Evolutionary conservation across 2,888 invertebrate genomes (phyloP), one percentile per base, ranked within the genome.

Genomic region (Ametastegia equiseti): DNA sequence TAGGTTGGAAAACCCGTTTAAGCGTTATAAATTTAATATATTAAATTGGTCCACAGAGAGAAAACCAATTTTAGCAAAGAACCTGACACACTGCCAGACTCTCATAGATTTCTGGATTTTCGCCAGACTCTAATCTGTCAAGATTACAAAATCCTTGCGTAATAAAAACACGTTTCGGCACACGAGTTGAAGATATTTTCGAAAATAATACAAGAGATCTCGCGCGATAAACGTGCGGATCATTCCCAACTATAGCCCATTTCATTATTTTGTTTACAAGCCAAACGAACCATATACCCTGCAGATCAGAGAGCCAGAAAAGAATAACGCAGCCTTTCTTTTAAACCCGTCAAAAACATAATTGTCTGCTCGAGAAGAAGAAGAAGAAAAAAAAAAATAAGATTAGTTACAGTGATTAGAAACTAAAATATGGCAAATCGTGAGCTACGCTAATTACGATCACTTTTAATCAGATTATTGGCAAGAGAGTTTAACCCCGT

Each of bases 81-180:
- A 54, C 36, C 78, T 78, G 78, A 78, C 60, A 63, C 63, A 60
- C 42, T 57, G 78, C 78, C 78, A 78, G 78, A 57, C 63, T 63
- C n/a, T n/a, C 42, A 78, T 78, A 67, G 50, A 84, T 82, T 82
- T 82, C 73, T 81, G 81, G 75, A 81, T 63, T 47, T 50, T 27
- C 30, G 81, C 81, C 81, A 81, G 69, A 63, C 75, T 78, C 60
- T 60, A 30, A 63, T 47, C 73, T 30, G 75, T 81, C 81, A 63
- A 47, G 54, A 63, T 81, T 63, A 60, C 50, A 36, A 63, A 73
- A 75, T 63, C 75, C 27, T 75, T 77, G 73, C 63, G 63, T 50
- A 80, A 80, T 39, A 23, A 75, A 30, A 75, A 75, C 33, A 54
- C 19, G 75, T 30, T 54, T 75, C 9, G 5, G 5, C 71, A 13